Base-by-base conservation (phyloP, 2,113 vertebrate species). In the Alaudala cheleensis region DNA sequence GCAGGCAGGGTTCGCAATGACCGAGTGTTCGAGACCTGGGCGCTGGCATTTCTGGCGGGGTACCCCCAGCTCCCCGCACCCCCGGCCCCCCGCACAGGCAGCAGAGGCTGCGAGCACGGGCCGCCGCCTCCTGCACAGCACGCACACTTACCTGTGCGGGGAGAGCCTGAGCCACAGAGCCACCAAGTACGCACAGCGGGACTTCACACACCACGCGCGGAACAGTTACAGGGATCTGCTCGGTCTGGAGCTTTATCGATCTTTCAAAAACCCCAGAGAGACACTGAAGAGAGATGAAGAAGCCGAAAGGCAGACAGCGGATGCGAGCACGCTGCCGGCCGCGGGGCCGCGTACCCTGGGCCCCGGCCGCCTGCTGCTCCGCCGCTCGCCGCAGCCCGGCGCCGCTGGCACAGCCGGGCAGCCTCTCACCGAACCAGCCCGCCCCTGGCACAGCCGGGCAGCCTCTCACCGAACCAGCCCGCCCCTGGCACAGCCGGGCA, bases 21-120 rank as follows among this genome's bases (percentile, higher is more conserved):
- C 1, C 17, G 15, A 3, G 13, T 0, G n/a, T 2, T 6, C 2
- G 4, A 7, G 29, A 11, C 42, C 49, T 2, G 5, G 2, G 31
- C 6, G 3, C 19, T 2, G 57, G 16, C 18, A 3, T 2, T 23
- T 3, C 12, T 9, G 70, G 29, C 0, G 53, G 14, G 53, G 12
- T 2, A 1, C 1, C 0, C 10, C 2, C 14, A 2, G 1, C 45
- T 5, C 6, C 2, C 56, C 37, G 0, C 1, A 16, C 20, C 9
- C 12, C 12, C 0, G 1, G 13, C 25, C 24, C 53, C 1, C 24
- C 3, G 4, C 0, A 2, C 4, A 0, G 10, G 1, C 34, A 7
- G 24, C 1, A 0, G 14, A 3, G 47, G 66, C 51, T 3, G 13
- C 3, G 42, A 25, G 44, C 54, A 1, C 53, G 3, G 67, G 20